Evolutionary conservation across 2,888 invertebrate genomes (phyloP).

Genomic region (Lacanobia oleracea): DNA sequence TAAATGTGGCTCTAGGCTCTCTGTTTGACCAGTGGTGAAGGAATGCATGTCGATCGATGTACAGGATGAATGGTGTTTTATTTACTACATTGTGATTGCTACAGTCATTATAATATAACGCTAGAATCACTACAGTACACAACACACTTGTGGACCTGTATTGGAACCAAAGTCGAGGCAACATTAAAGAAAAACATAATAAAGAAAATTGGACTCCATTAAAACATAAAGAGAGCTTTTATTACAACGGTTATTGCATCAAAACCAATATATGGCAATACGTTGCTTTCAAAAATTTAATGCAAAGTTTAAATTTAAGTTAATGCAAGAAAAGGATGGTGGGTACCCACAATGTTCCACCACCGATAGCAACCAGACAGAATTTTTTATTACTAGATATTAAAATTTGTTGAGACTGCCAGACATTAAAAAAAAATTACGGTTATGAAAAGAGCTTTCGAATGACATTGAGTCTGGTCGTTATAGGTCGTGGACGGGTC

Average conservation of each 20-base stretch:
- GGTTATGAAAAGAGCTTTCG: constrained; percentile 7
- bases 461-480: constrained; percentile 1
- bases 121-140: constrained; percentile 62
- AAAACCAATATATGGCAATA: neutral
- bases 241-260: constrained; percentile 31
- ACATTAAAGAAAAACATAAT: constrained; percentile 43
- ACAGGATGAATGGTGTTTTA: constrained; percentile 59
- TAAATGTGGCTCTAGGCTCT: constrained; percentile 50
- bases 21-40: constrained; percentile 60
- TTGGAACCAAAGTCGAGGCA: constrained; percentile 16
- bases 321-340: neutral
- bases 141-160: constrained; percentile 34
- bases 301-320: too few relatives aligned
- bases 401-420: neutral
- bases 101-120: constrained; percentile 35
- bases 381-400: neutral
- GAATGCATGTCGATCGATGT: constrained; percentile 67
- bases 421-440: neutral
- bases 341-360: too few relatives aligned
- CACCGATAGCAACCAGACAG: neutral
- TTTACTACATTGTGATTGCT: constrained; percentile 46
- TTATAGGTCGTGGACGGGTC: constrained; percentile 3
- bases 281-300: neutral
- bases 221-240: constrained; percentile 36
- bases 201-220: constrained; percentile 23